Evolutionary conservation across 2,888 invertebrate species (phyloP), one percentile per base, ranked within the genome.

Genomic region (Nysson spinosus): DNA sequence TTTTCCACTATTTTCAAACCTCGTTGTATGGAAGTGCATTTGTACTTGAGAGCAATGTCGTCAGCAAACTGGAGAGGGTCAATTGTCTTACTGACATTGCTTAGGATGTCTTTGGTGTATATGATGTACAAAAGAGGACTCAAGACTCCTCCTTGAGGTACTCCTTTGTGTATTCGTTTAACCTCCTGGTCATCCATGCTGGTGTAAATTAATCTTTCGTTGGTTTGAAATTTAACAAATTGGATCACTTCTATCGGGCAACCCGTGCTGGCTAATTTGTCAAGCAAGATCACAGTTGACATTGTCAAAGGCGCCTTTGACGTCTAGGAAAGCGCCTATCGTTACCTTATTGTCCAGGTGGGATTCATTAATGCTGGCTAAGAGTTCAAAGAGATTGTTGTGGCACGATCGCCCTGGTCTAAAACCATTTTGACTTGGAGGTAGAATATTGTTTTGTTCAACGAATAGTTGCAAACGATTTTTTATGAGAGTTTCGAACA

Each of bases 401-500:
- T 14, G n/a, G 19, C 68, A 75, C 0, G 63, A 66, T 6, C 32
- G 34, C 0, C 71, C 69, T 19, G 58, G 54, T 0, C 63, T 35
- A 32, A 77, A 73, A 0, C 72, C 73, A 9, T 42, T 32, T 52
- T 71, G 65, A 32, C 30, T 43, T 1, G 17, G 4, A 4, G 69
- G 66, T 1, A 75, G 9, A 0, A 70, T 5, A 9, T 63, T 40
- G 0, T 71, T 52, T 4, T 20, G 12, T 34, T 77, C 71, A 2
- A 51, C 11, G 62, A 62, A 68, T 42, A 47, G 56, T n/a, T 56
- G 62, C 2, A 67, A 5, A 2, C 63, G 39, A 6, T 60, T 69
- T 44, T 72, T 75, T 1, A 72, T 9, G 12, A 75, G 54, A 1
- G 62, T 39, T 57, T 77, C 68, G 17, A 71, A 62, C 0, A 74